phyloP scores from a whole-genome alignment of 2,797 vertebrate genomes.

The Poecilia wingei region DNA sequence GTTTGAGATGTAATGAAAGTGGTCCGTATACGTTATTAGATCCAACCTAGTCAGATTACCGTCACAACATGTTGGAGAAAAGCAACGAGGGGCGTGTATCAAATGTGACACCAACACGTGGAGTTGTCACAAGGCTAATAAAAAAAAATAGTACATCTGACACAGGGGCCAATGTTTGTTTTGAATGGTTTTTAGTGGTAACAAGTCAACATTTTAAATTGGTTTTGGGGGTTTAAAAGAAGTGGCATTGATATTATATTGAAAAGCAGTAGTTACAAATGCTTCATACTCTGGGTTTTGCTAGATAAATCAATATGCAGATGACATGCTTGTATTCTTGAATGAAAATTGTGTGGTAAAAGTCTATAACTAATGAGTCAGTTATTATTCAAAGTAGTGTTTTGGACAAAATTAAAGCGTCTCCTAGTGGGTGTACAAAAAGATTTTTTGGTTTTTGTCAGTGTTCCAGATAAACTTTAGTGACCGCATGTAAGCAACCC shows the following conservation, averaged over 20 bases:
- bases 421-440: neutral
- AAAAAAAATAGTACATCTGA: neutral
- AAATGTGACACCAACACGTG: neutral
- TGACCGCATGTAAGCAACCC: neutral
- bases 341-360: neutral
- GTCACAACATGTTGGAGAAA: conserved; percentile 2
- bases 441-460: neutral
- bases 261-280: neutral
- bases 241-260: neutral
- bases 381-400: neutral
- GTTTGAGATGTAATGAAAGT: neutral
- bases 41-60: neutral
- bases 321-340: neutral
- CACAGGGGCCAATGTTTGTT: neutral
- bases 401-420: neutral
- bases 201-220: neutral
- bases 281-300: neutral
- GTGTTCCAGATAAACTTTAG: neutral
- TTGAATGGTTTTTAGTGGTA: neutral
- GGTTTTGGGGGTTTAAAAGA: neutral
- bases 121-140: neutral
- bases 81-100: neutral
- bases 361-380: neutral
- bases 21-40: neutral
- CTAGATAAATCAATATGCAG: neutral